Conservation (phyloP, 2,797 vertebrate genomes). For the Spea hammondii region DNA sequence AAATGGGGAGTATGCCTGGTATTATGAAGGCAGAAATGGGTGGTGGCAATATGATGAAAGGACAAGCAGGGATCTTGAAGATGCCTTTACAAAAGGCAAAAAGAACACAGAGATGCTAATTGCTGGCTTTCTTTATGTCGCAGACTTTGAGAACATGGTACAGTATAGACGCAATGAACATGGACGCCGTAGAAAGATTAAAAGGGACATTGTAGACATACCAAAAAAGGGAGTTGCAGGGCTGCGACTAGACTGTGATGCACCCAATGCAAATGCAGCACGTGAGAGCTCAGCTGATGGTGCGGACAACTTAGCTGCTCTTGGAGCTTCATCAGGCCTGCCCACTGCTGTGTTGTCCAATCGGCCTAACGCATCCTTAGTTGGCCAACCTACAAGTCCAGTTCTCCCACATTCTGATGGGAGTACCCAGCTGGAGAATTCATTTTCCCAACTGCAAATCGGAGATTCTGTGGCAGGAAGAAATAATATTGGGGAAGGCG, state of each 20-base stretch:
- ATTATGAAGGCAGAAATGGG: conserved; percentile 96
- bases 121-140: conserved; percentile 91
- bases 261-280: conserved; percentile 64
- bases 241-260: conserved; percentile 80
- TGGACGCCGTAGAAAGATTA: conserved; percentile 89
- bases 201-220: conserved; percentile 88
- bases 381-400: conserved; percentile 73
- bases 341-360: conserved; percentile 63
- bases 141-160: conserved; percentile 96
- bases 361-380: conserved; percentile 69
- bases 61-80: conserved; percentile 90
- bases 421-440: conserved; percentile 76
- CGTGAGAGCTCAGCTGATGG: conserved; percentile 83
- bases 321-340: conserved; percentile 58
- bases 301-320: conserved; percentile 73
- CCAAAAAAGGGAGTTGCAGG: conserved; percentile 93
- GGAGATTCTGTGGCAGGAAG: conserved; percentile 71
- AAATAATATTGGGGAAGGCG: conserved; percentile 79
- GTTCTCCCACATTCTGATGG: conserved; percentile 70
- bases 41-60: conserved; percentile 99
- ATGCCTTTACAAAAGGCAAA: conserved; percentile 88
- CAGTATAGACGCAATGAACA: conserved; percentile 95
- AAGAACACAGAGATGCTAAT: conserved; percentile 97
- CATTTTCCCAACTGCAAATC: conserved; percentile 83
- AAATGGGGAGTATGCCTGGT: conserved; percentile 84